Percentiles rank a stretch among this genome's conserved stretches.
Conservation (phyloP, 2,888 invertebrate species). For the Carabus problematicus region DNA sequence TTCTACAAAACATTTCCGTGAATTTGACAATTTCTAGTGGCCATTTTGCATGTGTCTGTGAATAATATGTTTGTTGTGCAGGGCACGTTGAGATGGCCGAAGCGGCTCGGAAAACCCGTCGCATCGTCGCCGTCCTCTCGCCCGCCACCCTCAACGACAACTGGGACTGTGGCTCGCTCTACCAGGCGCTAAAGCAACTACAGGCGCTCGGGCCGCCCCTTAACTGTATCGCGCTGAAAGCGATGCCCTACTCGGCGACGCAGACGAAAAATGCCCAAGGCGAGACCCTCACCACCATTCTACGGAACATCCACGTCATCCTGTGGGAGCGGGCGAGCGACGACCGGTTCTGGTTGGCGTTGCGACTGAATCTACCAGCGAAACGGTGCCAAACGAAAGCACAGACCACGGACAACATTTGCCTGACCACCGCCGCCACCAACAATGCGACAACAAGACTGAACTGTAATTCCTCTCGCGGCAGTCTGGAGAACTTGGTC, state of each 20-base stretch:
- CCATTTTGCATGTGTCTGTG: no score
- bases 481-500: conserved; percentile 53
- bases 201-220: conserved; percentile 54
- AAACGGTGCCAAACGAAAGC: conserved; percentile 45
- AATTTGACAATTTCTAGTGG: no score
- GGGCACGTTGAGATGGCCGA: conserved; percentile 67
- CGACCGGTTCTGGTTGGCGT: conserved; percentile 70
- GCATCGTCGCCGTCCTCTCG: conserved; percentile 61
- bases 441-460: conserved; percentile 51
- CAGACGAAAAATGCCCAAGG: conserved; percentile 59
- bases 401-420: neutral
- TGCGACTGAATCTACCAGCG: conserved; percentile 70
- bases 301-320: conserved; percentile 53
- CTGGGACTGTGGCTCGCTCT: conserved; percentile 60
- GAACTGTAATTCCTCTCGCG: conserved; percentile 50
- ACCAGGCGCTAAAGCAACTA: conserved; percentile 60
- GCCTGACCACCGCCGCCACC: conserved; percentile 27
- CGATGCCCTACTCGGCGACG: conserved; percentile 55
- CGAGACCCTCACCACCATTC: conserved; percentile 60
- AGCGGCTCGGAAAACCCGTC: conserved; percentile 61
- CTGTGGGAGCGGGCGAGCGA: conserved; percentile 51
- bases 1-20: neutral
- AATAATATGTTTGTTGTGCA: conserved; percentile 54
- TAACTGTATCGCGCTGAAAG: conserved; percentile 58
- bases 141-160: conserved; percentile 59